These are phyloP conservation scores for Nasonia longicornis DNA, from an alignment of 1,140 invertebrate species.

Conservation along the genomic window DNA sequence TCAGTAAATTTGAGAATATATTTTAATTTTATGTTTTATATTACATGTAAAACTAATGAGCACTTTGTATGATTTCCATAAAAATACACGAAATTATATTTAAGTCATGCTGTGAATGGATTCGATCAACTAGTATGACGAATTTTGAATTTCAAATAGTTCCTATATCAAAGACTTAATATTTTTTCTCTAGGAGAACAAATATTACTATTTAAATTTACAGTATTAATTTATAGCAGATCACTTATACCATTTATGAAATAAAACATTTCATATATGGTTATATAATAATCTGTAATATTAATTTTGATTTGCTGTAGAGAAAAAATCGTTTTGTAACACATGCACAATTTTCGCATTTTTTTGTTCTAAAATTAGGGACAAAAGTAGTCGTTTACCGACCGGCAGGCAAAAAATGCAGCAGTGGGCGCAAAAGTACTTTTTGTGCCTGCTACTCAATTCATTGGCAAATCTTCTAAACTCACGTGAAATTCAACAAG, in stretches of 20 bases:
- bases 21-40: not conserved
- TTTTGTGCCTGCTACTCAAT: too few relatives aligned
- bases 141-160: conserved; percentile 2
- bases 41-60: not conserved
- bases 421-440: too few relatives aligned
- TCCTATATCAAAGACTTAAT: conserved; percentile 3
- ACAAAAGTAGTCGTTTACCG: too few relatives aligned
- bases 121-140: not conserved
- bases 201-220: not conserved
- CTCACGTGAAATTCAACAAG: too few relatives aligned
- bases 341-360: too few relatives aligned
- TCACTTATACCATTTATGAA: not conserved
- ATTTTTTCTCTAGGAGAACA: not conserved
- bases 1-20: not conserved
- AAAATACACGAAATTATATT: not conserved
- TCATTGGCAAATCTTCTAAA: too few relatives aligned
- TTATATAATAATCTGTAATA: conserved; percentile 1
- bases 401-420: too few relatives aligned
- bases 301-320: not conserved
- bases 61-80: not conserved
- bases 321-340: too few relatives aligned
- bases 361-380: too few relatives aligned
- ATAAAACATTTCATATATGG: not conserved
- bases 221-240: not conserved
- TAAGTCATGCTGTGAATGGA: not conserved